These are phyloP conservation scores for Schlechtendalia chinensis DNA, from an alignment of 1,140 invertebrate genomes.

Conservation along the genomic window DNA sequence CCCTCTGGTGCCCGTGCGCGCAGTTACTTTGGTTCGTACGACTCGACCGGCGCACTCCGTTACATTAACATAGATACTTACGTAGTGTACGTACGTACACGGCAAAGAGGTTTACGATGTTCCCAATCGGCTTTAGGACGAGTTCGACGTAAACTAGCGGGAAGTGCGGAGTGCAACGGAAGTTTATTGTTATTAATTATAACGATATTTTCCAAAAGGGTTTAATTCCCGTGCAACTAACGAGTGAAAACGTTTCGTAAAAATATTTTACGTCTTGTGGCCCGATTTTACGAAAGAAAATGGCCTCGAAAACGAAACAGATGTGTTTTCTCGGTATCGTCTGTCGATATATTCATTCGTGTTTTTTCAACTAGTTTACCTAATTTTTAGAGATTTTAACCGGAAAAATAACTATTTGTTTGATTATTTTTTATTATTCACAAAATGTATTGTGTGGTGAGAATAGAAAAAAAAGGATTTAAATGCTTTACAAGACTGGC, in stretches of 20 bases:
- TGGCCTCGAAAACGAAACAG: neutral
- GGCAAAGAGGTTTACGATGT: conserved; percentile 7
- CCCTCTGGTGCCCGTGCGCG: neutral
- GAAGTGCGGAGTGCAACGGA: neutral
- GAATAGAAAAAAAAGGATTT: no score
- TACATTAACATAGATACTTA: conserved; percentile 8
- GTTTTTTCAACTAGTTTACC: no score
- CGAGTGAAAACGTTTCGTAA: neutral
- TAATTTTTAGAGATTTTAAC: no score
- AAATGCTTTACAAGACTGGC: no score
- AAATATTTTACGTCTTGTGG: neutral
- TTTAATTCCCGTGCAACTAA: neutral
- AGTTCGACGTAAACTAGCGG: no score
- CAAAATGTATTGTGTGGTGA: no score
- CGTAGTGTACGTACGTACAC: neutral
- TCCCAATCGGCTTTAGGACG: neutral
- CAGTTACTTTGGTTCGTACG: conserved; percentile 2
- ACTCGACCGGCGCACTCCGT: conserved; percentile 15
- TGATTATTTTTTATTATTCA: no score
- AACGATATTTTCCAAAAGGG: neutral
- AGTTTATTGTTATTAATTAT: neutral
- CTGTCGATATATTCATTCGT: no score
- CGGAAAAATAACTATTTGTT: no score
- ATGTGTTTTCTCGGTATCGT: neutral
- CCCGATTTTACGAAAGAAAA: neutral